Conservation (phyloP, 2,888 invertebrate genomes). For the Palloptera scutellata region DNA sequence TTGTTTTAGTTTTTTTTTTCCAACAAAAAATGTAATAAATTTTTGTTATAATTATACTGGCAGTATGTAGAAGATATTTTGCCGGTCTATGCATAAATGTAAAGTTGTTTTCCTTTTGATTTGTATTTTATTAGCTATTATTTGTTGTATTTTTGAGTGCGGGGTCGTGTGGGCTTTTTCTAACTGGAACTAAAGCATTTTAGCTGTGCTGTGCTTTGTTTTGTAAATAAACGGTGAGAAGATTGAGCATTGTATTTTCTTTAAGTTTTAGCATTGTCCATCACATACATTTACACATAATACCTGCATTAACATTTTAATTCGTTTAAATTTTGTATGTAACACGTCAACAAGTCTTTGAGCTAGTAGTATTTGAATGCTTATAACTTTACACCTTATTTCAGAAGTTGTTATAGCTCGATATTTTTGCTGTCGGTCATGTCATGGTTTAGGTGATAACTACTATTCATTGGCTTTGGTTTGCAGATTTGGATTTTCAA, state of each 20-base stretch:
- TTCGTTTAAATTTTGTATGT: background rate
- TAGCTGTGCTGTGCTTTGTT: too few species aligned
- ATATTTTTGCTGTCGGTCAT: background rate
- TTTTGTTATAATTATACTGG: too few species aligned
- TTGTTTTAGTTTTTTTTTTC: background rate
- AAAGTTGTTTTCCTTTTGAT: too few species aligned
- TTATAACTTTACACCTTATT: constrained; percentile 4
- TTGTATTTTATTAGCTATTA: too few species aligned
- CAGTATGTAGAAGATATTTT: too few species aligned
- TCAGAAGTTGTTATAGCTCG: constrained; percentile 15
- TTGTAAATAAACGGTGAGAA: too few species aligned
- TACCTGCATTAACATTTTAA: background rate
- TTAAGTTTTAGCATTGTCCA: background rate
- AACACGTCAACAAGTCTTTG: background rate
- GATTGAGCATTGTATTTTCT: background rate
- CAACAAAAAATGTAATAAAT: too few species aligned
- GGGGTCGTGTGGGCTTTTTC: too few species aligned
- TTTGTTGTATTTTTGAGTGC: too few species aligned
- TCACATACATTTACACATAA: background rate
- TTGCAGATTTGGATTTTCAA: too few species aligned
- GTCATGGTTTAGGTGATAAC: background rate
- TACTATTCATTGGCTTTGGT: background rate
- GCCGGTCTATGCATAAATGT: too few species aligned
- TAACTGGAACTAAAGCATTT: too few species aligned
- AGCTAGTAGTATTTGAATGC: background rate